Evolutionary conservation across 2,888 invertebrate species (phyloP).

Genomic region (Petrophora chlorosata): DNA sequence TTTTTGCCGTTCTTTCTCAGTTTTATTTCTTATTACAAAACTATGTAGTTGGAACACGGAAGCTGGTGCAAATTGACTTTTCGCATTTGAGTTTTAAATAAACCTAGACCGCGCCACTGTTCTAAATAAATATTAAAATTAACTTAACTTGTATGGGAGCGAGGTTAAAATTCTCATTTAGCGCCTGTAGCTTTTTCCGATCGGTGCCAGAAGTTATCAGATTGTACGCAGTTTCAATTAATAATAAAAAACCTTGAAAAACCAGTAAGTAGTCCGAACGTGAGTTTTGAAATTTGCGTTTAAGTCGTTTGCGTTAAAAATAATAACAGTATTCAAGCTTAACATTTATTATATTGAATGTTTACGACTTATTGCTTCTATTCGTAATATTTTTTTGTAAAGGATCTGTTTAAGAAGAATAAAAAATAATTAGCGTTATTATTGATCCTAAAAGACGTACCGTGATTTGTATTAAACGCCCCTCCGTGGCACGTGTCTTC

Average conservation of each 20-base stretch:
- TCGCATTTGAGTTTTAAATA: conserved; percentile 6
- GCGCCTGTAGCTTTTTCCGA: conserved; percentile 55
- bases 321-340: conserved; percentile 45
- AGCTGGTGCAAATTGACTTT: conserved; percentile 11
- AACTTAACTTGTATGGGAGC: conserved; percentile 16
- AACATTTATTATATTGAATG: conserved; percentile 37
- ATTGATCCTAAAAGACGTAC: conserved; percentile 22
- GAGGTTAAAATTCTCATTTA: conserved; percentile 64
- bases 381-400: conserved; percentile 32
- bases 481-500: conserved; percentile 42
- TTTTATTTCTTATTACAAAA: conserved; percentile 5
- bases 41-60: conserved; percentile 3
- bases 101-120: conserved; percentile 2
- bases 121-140: conserved; percentile 20
- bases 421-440: conserved; percentile 21
- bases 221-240: conserved; percentile 48
- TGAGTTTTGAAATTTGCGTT: conserved; percentile 59
- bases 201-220: conserved; percentile 57
- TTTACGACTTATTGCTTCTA: conserved; percentile 44
- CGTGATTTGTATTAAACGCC: conserved; percentile 26
- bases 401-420: conserved; percentile 31
- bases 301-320: conserved; percentile 47
- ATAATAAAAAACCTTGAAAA: conserved; percentile 56
- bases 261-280: conserved; percentile 46
- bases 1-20: conserved; percentile 2